Percentiles rank a stretch among this genome's conserved stretches.
Evolutionary conservation across 1,140 invertebrate species (phyloP).

Genomic region (Sinella curviseta): DNA sequence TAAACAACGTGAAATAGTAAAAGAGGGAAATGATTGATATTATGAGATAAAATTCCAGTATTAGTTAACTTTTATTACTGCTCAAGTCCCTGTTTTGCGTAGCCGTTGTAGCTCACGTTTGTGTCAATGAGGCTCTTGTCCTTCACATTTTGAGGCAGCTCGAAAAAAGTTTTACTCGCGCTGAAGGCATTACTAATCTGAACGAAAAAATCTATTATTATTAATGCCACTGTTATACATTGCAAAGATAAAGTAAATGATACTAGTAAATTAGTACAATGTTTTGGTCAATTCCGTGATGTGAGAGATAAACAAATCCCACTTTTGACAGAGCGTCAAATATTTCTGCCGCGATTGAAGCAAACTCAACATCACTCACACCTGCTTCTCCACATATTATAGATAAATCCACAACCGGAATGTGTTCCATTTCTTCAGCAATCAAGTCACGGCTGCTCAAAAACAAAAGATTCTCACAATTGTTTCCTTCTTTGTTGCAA

Average conservation of each 20-base stretch:
- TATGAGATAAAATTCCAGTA: too few relatives aligned
- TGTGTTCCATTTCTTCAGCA: constrained; percentile 23
- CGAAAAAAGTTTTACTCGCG: constrained; percentile 42
- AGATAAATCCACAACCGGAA: constrained; percentile 33
- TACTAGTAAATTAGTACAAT: constrained; percentile 7
- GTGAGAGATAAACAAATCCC: constrained; percentile 39
- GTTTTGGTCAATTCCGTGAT: constrained; percentile 32
- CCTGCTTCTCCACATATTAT: not conserved
- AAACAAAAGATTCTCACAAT: too few relatives aligned
- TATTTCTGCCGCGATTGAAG: constrained; percentile 24
- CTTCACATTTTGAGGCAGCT: constrained; percentile 29
- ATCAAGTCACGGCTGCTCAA: too few relatives aligned
- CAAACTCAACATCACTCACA: not conserved
- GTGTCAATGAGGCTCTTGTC: constrained; percentile 13
- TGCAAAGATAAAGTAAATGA: not conserved
- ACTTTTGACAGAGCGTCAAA: constrained; percentile 29
- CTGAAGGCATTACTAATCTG: constrained; percentile 35
- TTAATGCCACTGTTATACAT: too few relatives aligned
- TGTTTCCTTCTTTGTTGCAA: too few relatives aligned
- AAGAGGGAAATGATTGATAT: too few relatives aligned
- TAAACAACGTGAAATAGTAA: too few relatives aligned
- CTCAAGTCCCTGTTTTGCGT: constrained; percentile 12
- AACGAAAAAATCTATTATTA: not conserved
- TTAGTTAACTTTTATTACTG: not conserved
- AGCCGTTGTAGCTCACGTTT: constrained; percentile 9